Base-by-base conservation (phyloP, 2,113 vertebrate species). In the Hypomesus transpacificus region DNA sequence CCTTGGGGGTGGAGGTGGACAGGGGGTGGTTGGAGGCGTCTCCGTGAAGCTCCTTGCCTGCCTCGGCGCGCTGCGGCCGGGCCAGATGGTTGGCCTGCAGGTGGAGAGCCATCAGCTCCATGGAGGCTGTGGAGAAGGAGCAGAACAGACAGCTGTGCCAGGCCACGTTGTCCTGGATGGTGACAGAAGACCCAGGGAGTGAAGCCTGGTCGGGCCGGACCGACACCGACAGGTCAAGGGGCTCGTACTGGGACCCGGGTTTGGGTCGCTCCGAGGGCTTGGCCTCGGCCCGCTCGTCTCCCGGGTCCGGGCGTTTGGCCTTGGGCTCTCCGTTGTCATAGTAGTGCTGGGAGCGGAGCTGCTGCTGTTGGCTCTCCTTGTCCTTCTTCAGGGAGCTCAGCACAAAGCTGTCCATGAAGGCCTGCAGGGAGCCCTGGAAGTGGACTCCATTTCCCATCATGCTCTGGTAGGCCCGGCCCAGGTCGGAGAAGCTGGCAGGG, bases 71-170 rank as follows among this genome's bases (percentile, higher is more conserved):
- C 66, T 93, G 94, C 1, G 93, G 91, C 76, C 95, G 96, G 68
- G 95, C 95, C 75, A 99, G 73, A 84, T 99, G 97, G 78, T 98
- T 99, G 82, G 96, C 96, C 90, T 98, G 97, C 65, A 99, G 94
- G 73, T 99, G 97, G 46, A 99, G 93, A 68, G 96, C 96, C 96
- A 98, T 99, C 13, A 98, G 88, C 85, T 99, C 97, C 88, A 97
- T 84, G 13, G 97, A 98, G 1, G 96, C 94, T 1, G 97, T 99
- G 2, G 95, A 96, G 81, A 97, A 99, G 14, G 97, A 94, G 79
- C 97, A 99, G 81, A 99, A 99, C 34, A 99, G 91, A 87, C 97
- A 99, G 76, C 96, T 92, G 0, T 99, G 96, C 97, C 97, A 99
- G 0, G 94, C 94, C 5, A 98, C 93, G 18, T 98, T 98, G 84